Percentiles rank a stretch among this genome's conserved stretches.
Evolutionary conservation across 2,113 vertebrate species (phyloP).

Genomic region (Ardeotis arabs): DNA sequence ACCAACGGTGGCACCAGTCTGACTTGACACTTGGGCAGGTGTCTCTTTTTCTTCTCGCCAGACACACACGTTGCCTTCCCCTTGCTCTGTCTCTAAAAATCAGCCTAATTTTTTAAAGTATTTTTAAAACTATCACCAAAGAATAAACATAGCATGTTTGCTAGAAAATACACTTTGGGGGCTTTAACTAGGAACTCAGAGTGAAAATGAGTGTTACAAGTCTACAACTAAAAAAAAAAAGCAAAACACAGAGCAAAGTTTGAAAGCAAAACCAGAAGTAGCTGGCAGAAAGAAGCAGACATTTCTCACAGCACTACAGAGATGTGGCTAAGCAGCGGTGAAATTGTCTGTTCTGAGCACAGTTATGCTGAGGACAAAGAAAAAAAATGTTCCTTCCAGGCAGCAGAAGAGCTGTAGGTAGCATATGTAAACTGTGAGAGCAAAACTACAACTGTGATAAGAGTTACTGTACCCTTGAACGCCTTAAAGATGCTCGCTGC

Average conservation of each 20-base stretch:
- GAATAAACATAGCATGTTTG: background rate
- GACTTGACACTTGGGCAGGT: background rate
- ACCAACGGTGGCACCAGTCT: background rate
- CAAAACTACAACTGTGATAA: background rate
- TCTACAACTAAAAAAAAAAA: background rate
- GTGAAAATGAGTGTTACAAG: background rate
- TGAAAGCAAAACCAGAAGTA: background rate
- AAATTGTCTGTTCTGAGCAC: background rate
- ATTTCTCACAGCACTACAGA: background rate
- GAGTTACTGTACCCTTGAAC: background rate
- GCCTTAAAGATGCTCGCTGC: background rate
- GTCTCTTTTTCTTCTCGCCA: background rate
- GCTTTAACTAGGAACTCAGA: background rate
- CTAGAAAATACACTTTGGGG: background rate
- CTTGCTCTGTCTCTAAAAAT: background rate
- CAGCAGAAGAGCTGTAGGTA: background rate
- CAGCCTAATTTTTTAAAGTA: background rate
- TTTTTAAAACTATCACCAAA: background rate
- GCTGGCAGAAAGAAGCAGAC: background rate
- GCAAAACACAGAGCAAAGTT: background rate
- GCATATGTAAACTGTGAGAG: background rate
- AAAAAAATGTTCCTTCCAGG: background rate
- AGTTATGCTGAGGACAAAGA: background rate
- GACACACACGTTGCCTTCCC: fast-evolving
- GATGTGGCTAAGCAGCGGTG: background rate